phyloP scores from a whole-genome alignment of 2,797 vertebrate genomes.

The Enteromius radiatus region DNA sequence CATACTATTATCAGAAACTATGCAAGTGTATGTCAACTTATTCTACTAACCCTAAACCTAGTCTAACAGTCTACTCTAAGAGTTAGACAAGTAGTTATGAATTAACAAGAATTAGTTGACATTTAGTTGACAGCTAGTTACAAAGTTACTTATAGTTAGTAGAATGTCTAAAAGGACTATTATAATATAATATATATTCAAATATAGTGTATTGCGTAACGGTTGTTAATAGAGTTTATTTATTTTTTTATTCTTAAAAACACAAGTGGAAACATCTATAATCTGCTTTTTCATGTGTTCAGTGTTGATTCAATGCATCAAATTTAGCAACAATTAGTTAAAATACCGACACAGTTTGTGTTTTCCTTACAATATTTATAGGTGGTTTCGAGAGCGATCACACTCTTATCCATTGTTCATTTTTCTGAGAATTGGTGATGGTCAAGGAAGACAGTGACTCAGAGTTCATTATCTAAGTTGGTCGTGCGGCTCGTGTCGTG shows the following conservation, averaged over 20 bases:
- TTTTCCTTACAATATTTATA: neutral
- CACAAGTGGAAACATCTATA: slow-evolving; percentile 28
- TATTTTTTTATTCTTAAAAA: neutral
- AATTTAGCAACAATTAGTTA: neutral
- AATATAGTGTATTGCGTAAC: neutral
- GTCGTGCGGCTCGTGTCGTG: slow-evolving; percentile 41
- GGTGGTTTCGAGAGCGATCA: neutral
- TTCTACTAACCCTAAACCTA: no score
- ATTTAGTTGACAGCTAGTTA: no score
- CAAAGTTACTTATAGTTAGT: no score
- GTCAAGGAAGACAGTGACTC: slow-evolving; percentile 32
- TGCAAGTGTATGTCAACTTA: no score
- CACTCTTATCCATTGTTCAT: neutral
- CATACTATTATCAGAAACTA: no score
- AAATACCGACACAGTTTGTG: accelerated
- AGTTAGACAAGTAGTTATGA: no score
- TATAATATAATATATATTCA: neutral
- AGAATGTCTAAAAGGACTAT: no score
- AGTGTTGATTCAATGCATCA: neutral
- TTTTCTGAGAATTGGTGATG: slow-evolving; percentile 16
- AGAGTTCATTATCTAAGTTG: slow-evolving; percentile 48
- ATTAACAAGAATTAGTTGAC: no score
- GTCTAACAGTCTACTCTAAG: no score
- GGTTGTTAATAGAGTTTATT: neutral
- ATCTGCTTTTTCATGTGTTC: slow-evolving; percentile 18